Conservation (phyloP, 2,888 invertebrate species). For the Epirrita christyi region DNA sequence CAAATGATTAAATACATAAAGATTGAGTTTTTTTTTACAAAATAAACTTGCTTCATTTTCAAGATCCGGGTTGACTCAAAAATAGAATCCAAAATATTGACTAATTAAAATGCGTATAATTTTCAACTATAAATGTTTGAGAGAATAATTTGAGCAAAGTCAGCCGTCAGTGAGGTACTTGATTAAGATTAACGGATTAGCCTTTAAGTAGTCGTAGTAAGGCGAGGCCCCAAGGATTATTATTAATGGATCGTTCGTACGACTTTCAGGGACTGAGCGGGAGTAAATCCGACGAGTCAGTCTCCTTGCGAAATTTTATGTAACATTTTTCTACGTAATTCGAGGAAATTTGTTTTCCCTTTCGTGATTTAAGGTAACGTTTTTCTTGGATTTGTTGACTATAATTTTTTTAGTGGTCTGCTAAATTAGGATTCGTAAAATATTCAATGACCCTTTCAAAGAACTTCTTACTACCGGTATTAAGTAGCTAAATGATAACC, state of each 20-base stretch:
- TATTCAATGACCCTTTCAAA: neutral
- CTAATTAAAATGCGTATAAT: neutral
- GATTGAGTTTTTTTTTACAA: neutral
- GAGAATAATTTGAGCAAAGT: slow-evolving; percentile 41
- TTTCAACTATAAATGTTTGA: slow-evolving; percentile 31
- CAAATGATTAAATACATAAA: too few species aligned
- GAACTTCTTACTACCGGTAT: too few species aligned
- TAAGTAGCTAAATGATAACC: too few species aligned
- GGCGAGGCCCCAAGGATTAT: slow-evolving; percentile 48
- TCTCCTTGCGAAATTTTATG: slow-evolving; percentile 13
- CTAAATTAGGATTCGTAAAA: too few species aligned
- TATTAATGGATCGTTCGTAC: slow-evolving; percentile 56
- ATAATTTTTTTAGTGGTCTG: neutral
- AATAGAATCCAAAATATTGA: neutral
- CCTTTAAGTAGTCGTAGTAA: slow-evolving; percentile 50
- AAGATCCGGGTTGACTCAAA: neutral
- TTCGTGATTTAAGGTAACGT: slow-evolving; percentile 4
- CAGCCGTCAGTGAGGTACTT: slow-evolving; percentile 56
- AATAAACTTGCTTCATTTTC: neutral
- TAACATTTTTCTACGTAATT: slow-evolving; percentile 11
- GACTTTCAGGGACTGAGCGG: slow-evolving; percentile 39
- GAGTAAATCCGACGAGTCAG: slow-evolving; percentile 20
- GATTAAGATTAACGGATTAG: slow-evolving; percentile 62
- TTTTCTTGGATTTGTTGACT: slow-evolving; percentile 4
- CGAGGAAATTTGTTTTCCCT: slow-evolving; percentile 13